Evolutionary conservation across 1,140 invertebrate species (phyloP).

Genomic region (Musca vetustissima): DNA sequence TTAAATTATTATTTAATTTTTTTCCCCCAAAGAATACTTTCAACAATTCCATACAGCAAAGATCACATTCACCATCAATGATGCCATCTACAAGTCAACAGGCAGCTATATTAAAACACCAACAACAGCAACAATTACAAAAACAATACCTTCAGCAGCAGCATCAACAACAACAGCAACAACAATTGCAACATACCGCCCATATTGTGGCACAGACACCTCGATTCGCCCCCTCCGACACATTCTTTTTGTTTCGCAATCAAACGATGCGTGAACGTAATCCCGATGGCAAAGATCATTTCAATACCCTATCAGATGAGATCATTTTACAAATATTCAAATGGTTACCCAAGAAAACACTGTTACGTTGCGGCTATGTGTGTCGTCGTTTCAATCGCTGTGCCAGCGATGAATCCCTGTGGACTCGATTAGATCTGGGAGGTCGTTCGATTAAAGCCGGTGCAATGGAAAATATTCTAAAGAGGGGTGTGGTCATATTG

Average conservation of each 20-base stretch:
- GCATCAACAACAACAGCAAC: slow-evolving; percentile 1
- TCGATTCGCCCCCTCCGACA: slow-evolving; percentile 28
- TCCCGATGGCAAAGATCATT: slow-evolving; percentile 57
- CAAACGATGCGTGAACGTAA: slow-evolving; percentile 37
- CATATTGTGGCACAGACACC: not conserved
- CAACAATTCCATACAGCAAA: not conserved
- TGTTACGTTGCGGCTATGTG: slow-evolving; percentile 70
- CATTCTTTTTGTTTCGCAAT: slow-evolving; percentile 46
- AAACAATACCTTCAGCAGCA: slow-evolving; percentile 7
- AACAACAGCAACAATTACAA: slow-evolving; percentile 21
- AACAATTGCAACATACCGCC: not conserved
- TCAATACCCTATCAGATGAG: slow-evolving; percentile 76
- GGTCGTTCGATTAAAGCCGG: slow-evolving; percentile 66
- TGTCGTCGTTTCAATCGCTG: slow-evolving; percentile 70
- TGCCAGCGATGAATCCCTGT: slow-evolving; percentile 78
- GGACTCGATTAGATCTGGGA: slow-evolving; percentile 80
- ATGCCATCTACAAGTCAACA: slow-evolving; percentile 47
- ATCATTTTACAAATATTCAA: slow-evolving; percentile 80
- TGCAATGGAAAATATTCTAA: slow-evolving; percentile 70
- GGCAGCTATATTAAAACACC: slow-evolving; percentile 27
- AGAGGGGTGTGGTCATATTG: slow-evolving; percentile 72
- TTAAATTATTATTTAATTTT: not conserved
- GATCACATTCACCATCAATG: slow-evolving; percentile 13
- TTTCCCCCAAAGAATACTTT: not conserved
- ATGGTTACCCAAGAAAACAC: slow-evolving; percentile 75